Conservation (phyloP, 2,888 invertebrate species). For the Iphiclides podalirius region DNA sequence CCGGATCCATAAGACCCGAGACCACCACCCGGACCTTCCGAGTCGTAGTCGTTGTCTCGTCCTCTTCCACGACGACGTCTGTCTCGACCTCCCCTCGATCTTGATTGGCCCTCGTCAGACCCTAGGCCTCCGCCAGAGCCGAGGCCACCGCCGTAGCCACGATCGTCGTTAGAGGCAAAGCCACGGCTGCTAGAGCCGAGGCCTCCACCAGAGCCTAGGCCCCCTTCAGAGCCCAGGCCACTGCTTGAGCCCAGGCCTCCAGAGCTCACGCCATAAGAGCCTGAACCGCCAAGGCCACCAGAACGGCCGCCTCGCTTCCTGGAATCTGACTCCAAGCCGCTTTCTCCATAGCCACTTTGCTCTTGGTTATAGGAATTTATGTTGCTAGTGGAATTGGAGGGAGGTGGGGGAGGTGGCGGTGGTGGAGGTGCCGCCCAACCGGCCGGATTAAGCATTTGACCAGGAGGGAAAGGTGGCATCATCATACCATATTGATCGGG, state of each 20-base stretch:
- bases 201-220: slow-evolving; percentile 40
- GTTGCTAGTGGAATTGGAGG: slow-evolving; percentile 44
- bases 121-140: slow-evolving; percentile 38
- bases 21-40: slow-evolving; percentile 39
- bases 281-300: slow-evolving; percentile 42
- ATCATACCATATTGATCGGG: slow-evolving; percentile 68
- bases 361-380: slow-evolving; percentile 45
- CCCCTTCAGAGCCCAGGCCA: slow-evolving; percentile 35
- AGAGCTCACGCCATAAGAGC: slow-evolving; percentile 37
- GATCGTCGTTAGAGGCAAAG: slow-evolving; percentile 38
- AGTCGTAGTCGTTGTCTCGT: slow-evolving; percentile 52
- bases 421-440: slow-evolving; percentile 60
- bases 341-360: slow-evolving; percentile 60
- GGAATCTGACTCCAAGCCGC: slow-evolving; percentile 73
- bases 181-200: slow-evolving; percentile 41
- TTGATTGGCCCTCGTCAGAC: slow-evolving; percentile 36
- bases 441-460: slow-evolving; percentile 42
- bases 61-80: slow-evolving; percentile 70
- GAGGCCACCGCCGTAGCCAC: slow-evolving; percentile 33
- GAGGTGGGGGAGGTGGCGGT: slow-evolving; percentile 64
- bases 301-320: slow-evolving; percentile 61
- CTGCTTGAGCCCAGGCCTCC: slow-evolving; percentile 30
- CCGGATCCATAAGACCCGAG: slow-evolving; percentile 39
- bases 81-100: slow-evolving; percentile 55
- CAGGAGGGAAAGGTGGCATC: slow-evolving; percentile 45